Evolutionary conservation across 2,888 invertebrate genomes (phyloP), one percentile per base, ranked within the genome.

Genomic region (Barypeithes pellucidus): DNA sequence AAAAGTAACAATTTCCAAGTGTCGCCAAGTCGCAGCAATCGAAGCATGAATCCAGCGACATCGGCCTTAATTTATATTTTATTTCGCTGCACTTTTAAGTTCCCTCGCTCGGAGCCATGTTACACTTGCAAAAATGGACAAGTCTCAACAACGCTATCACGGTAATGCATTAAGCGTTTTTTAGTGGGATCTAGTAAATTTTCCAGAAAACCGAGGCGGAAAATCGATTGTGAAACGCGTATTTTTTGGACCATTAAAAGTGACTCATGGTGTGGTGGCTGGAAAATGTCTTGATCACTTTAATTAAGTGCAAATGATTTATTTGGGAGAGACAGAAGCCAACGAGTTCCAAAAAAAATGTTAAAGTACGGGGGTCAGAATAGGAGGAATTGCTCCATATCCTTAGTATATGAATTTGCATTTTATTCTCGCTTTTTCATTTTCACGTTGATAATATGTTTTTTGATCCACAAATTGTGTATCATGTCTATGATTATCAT

Each of bases 11-110:
- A 70, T 70, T 70, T 70, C 36, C 70, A 59, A 70, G 65, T 70
- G 70, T 70, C 70, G 70, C 65, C 65, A 65, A 70, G 65, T 57
- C 65, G 70, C 57, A 45, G 65, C 65, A 63, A 70, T 65, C 70
- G 70, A 70, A 70, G 63, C 70, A 65, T 70, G 70, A 70, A 65
- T 60, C 60, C 59, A 70, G 60, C 70, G 65, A 65, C 60, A 54
- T 70, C 36, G 59, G 59, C 43, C 57, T 65, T 70, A 70, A 70
- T 70, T 70, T 70, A 70, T 65, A 60, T 65, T 63, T 65, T 65
- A 70, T 70, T 70, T 70, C 47, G 57, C 57, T 59, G 52, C 60
- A 71, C 47, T 71, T 67, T 67, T 45, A 67, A 60, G 59, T 59
- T 47, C 33, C 67, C 11, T 57, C 54, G 54, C 29, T 57, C 54